Conservation (phyloP, 2,888 invertebrate genomes). For the Rhingia rostrata region DNA sequence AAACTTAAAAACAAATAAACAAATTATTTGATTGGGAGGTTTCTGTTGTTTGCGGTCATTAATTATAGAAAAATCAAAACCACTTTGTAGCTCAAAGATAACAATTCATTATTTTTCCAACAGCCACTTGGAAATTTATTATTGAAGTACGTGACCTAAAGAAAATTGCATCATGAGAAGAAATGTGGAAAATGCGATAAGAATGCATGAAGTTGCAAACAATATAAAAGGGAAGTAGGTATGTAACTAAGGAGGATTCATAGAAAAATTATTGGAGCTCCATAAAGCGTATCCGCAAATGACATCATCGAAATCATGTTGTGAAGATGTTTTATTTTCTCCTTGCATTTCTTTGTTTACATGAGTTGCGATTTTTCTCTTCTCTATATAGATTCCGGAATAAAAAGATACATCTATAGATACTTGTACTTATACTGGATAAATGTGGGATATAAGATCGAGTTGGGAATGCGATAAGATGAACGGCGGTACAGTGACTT, state of each 20-base stretch:
- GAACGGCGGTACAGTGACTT: too few relatives aligned
- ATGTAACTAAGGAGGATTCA: not conserved
- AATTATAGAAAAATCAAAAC: not conserved
- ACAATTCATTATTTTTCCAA: constrained; percentile 4
- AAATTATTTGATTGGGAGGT: not conserved
- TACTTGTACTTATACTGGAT: not conserved
- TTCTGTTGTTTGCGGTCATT: not conserved
- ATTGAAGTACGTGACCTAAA: constrained; percentile 22
- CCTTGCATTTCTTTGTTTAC: not conserved
- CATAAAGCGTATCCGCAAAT: not conserved
- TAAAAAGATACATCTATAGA: too few relatives aligned
- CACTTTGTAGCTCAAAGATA: not conserved
- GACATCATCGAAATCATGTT: constrained; percentile 4
- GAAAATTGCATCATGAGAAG: constrained; percentile 25
- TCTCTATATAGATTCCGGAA: not conserved
- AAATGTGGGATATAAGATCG: not conserved
- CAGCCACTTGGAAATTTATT: not conserved
- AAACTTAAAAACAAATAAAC: not conserved
- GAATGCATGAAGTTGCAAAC: constrained; percentile 15
- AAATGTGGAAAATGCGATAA: constrained; percentile 19
- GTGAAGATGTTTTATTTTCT: not conserved
- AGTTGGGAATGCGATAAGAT: not conserved
- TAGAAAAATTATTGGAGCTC: not conserved
- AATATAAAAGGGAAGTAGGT: not conserved
- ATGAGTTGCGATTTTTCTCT: not conserved